Evolutionary conservation across 2,113 vertebrate species (phyloP).

Genomic region (Condylura cristata): DNA sequence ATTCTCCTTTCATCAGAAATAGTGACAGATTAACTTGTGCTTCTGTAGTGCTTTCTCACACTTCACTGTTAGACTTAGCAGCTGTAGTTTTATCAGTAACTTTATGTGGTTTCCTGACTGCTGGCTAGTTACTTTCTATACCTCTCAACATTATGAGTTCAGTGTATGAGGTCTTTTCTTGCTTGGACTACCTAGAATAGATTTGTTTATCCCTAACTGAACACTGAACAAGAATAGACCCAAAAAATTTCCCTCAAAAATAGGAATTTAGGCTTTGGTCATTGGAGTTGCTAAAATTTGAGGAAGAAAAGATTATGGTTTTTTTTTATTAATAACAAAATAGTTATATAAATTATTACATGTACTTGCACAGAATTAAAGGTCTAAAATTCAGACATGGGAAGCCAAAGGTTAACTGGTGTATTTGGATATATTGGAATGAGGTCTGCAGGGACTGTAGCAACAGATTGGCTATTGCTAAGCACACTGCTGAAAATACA

Average conservation of each 20-base stretch:
- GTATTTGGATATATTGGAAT: too few relatives aligned
- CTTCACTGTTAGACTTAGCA: neutral
- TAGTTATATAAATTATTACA: too few relatives aligned
- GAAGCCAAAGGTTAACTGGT: too few relatives aligned
- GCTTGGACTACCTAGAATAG: neutral
- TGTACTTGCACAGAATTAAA: too few relatives aligned
- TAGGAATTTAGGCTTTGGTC: too few relatives aligned
- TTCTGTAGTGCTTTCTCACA: neutral
- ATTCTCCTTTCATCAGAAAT: conserved; percentile 5
- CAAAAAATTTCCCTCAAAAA: neutral
- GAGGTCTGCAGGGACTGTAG: too few relatives aligned
- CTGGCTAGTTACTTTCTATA: neutral
- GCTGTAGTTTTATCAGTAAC: neutral
- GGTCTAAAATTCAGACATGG: too few relatives aligned
- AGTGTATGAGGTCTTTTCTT: conserved; percentile 43
- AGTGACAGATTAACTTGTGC: neutral
- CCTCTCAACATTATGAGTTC: neutral
- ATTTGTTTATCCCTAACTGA: neutral
- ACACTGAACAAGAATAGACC: neutral
- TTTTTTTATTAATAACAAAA: too few relatives aligned
- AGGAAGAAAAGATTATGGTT: too few relatives aligned
- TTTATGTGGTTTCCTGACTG: conserved; percentile 44
- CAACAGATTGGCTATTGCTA: too few relatives aligned
- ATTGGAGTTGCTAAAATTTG: too few relatives aligned
- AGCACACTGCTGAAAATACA: too few relatives aligned